These are phyloP conservation scores for Chiropotes sagulatus DNA, from an alignment of 2,797 vertebrate genomes.

Conservation along the genomic window DNA sequence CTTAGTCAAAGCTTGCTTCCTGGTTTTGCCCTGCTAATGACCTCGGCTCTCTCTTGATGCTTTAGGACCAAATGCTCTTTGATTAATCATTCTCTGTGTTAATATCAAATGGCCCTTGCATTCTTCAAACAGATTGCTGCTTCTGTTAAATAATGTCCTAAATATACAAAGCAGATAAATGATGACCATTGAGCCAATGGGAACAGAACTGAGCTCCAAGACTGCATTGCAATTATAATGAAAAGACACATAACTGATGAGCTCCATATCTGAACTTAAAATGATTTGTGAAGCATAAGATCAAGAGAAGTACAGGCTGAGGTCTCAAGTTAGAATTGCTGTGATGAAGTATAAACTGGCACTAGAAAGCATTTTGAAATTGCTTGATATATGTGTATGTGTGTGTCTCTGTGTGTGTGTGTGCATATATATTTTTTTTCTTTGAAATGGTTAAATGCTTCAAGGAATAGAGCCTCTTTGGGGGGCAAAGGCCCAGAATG, in stretches of 20 bases:
- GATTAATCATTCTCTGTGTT: conserved; percentile 83
- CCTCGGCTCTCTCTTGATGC: conserved; percentile 78
- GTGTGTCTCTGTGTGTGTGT: neutral
- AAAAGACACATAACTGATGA: conserved; percentile 67
- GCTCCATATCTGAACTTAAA: conserved; percentile 75
- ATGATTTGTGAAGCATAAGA: conserved; percentile 79
- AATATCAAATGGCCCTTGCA: conserved; percentile 80
- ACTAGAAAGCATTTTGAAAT: conserved; percentile 52
- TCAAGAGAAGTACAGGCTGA: conserved; percentile 72
- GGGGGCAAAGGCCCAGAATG: conserved; percentile 64
- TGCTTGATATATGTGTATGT: conserved; percentile 1
- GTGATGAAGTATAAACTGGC: conserved; percentile 63
- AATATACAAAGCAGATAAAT: conserved; percentile 84
- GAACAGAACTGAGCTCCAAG: conserved; percentile 69
- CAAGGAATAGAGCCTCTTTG: conserved; percentile 56
- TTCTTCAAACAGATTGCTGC: conserved; percentile 80
- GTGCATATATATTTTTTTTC: neutral
- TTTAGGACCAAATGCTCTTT: conserved; percentile 77
- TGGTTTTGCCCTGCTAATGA: conserved; percentile 78
- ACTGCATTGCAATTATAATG: conserved; percentile 75
- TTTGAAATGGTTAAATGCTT: conserved; percentile 76
- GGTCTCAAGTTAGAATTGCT: conserved; percentile 72
- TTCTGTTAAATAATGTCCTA: conserved; percentile 82
- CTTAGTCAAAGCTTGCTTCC: conserved; percentile 74
- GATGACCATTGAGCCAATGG: conserved; percentile 71